phyloP scores from a whole-genome alignment of 2,797 vertebrate species.

The Eleutherodactylus coqui region DNA sequence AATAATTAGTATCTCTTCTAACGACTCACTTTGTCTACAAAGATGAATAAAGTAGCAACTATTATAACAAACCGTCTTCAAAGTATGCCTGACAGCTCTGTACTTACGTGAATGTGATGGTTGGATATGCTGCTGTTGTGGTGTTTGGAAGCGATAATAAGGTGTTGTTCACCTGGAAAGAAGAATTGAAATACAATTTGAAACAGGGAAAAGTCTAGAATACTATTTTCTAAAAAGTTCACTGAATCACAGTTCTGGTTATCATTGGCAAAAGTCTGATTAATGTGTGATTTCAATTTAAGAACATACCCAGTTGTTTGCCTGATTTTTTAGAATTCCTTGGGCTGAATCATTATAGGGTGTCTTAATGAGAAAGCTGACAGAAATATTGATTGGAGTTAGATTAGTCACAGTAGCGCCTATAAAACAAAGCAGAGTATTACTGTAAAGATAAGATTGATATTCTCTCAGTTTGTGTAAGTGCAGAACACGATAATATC shows the following conservation, averaged over 20 bases:
- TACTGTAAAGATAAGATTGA: background rate
- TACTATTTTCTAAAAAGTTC: background rate
- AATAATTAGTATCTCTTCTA: background rate
- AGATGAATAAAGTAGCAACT: background rate
- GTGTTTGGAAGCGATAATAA: background rate
- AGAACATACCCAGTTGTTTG: constrained; percentile 53
- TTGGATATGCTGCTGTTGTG: background rate
- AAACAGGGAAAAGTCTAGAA: background rate
- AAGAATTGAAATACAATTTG: background rate
- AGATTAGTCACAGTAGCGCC: constrained; percentile 31
- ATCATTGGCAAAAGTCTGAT: background rate
- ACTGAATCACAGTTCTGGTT: background rate
- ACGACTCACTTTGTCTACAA: background rate
- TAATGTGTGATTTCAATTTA: background rate
- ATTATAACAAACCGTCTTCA: background rate
- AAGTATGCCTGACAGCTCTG: background rate
- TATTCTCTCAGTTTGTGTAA: background rate
- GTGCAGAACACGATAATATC: no score
- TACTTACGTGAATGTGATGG: constrained; percentile 22
- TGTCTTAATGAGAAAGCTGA: constrained; percentile 34
- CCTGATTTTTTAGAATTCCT: constrained; percentile 1
- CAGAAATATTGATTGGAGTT: constrained; percentile 26
- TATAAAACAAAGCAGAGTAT: constrained; percentile 20
- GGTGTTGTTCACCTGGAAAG: background rate
- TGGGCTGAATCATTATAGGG: constrained; percentile 28